Evolutionary conservation across 1,140 invertebrate species (phyloP).

Genomic region (Drosophila ficusphila): DNA sequence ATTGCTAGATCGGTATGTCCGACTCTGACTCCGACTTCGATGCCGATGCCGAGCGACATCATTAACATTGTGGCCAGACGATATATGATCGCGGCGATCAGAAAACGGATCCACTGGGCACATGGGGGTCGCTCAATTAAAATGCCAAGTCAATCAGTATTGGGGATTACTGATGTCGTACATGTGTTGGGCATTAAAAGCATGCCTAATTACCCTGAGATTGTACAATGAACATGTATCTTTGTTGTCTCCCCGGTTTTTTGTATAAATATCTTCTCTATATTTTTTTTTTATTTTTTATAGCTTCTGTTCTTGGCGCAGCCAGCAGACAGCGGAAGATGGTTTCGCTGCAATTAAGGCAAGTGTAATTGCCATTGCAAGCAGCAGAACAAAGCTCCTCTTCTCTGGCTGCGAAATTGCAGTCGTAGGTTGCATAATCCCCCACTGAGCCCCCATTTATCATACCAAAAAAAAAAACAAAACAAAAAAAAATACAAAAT

Average conservation of each 20-base stretch:
- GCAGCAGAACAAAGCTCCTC: conserved; percentile 57
- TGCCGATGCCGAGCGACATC: conserved; percentile 62
- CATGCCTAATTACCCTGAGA: conserved; percentile 57
- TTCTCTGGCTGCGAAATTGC: conserved; percentile 37
- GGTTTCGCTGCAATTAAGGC: conserved; percentile 68
- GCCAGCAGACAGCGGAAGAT: conserved; percentile 51
- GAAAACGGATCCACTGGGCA: conserved; percentile 10
- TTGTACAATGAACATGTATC: conserved; percentile 33
- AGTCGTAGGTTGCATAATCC: conserved; percentile 59
- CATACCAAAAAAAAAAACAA: conserved; percentile 34
- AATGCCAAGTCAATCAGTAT: conserved; percentile 75
- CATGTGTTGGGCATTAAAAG: conserved; percentile 43
- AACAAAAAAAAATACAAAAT: neutral
- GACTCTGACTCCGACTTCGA: too few species aligned
- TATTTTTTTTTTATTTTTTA: conserved; percentile 8
- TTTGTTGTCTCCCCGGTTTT: conserved; percentile 1
- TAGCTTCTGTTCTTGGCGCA: conserved; percentile 57
- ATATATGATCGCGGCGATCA: conserved; percentile 51
- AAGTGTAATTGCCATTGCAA: conserved; percentile 50
- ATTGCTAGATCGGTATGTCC: too few species aligned
- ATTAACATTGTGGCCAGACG: conserved; percentile 58
- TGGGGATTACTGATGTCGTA: conserved; percentile 56
- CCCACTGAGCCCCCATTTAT: conserved; percentile 49
- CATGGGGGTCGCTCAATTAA: conserved; percentile 69
- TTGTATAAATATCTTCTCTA: conserved; percentile 9